Evolutionary conservation across 2,797 vertebrate species (phyloP), one percentile per base, ranked within the genome.

Genomic region (Semotilus atromaculatus): DNA sequence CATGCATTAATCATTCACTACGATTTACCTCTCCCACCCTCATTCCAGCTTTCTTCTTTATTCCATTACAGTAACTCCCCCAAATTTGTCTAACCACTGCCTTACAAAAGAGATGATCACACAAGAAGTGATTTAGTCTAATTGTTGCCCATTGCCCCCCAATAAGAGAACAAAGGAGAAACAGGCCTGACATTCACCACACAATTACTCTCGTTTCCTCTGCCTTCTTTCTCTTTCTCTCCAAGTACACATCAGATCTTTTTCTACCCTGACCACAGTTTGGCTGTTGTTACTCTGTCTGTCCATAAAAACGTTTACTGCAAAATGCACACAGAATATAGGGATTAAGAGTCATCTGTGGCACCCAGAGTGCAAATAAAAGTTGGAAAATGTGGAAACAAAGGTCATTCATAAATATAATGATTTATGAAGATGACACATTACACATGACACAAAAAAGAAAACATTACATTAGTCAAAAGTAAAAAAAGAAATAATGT

Each of bases 161-260:
- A 88, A 87, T 87, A 86, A 87, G 85, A 64, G 71, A 88, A 79
- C 68, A 26, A 72, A 81, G 86, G 85, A 84, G 86, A 88, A 84
- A 88, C 85, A 80, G 72, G 58, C 76, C 60, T 86, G 55, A 29
- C 36, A 72, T 81, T 83, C n/a, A 62, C 26, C 7, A 38, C 62
- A 36, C 68, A 51, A 31, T 80, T 60, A 16, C 62, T 60, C 48
- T 45, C 11, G 26, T 81, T 26, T 72, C 6, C 10, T 23, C 66
- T 77, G 13, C 21, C 34, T 70, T 75, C 4, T 43, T 34, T 81
- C 36, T 78, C 23, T 71, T 71, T 78, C 72, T 81, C 71, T 87
- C 68, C 83, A 90, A 75, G 89, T 90, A n/a, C n/a, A n/a, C n/a
- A 82, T 86, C 89, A 91, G 88, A 82, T 88, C 87, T 89, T 90